A percentile compares a stretch with the other conserved stretches of the same genome.
Conservation (phyloP, 2,113 vertebrate genomes). For the Paramormyrops kingsleyae region DNA sequence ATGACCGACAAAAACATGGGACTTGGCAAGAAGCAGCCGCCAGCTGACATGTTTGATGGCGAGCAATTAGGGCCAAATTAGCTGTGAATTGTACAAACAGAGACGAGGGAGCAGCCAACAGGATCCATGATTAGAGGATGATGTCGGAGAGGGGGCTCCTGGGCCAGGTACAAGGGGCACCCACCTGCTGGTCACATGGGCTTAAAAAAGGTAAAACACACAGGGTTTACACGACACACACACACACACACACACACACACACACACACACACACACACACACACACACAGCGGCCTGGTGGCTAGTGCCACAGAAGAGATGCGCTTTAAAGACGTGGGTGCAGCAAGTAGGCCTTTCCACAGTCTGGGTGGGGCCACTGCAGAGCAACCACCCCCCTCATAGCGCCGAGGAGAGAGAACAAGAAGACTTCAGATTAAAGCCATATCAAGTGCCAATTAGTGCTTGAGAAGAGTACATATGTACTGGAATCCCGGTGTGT, state of each 20-base stretch:
- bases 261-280: too few species aligned
- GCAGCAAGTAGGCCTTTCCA: too few species aligned
- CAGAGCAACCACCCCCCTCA: too few species aligned
- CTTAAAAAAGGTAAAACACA: not conserved
- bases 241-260: not conserved
- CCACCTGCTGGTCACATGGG: not conserved
- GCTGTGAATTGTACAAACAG: constrained; percentile 6
- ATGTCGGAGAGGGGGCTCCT: not conserved
- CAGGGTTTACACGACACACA: too few species aligned
- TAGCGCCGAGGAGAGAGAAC: too few species aligned
- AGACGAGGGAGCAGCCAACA: not conserved
- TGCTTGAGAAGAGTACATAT: not conserved
- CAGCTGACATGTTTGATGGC: not conserved
- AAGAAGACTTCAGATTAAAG: too few species aligned
- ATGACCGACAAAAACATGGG: not conserved
- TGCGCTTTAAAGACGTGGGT: too few species aligned
- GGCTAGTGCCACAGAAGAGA: too few species aligned
- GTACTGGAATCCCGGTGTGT: not conserved
- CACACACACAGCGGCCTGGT: too few species aligned
- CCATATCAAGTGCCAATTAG: not conserved
- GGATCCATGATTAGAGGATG: not conserved
- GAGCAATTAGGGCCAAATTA: constrained; percentile 14
- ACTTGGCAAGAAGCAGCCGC: not conserved
- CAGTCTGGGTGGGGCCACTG: too few species aligned
- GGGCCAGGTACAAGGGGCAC: not conserved